phyloP scores from a whole-genome alignment of 2,113 vertebrate genomes.

The Sturnira hondurensis region DNA sequence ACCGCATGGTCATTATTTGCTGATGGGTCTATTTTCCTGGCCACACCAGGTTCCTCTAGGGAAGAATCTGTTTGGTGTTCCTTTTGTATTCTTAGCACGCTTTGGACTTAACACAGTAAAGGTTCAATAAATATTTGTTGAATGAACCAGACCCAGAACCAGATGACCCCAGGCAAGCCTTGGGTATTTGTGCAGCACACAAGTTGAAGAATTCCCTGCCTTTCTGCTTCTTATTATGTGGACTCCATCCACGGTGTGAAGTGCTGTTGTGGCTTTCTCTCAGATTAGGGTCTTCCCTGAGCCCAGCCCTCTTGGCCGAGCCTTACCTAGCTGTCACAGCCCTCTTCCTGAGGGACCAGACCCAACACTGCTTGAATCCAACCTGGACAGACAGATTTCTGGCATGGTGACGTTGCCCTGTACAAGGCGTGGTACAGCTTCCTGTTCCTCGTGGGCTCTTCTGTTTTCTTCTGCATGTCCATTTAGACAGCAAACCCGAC shows the following conservation, averaged over 20 bases:
- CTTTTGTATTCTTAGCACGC: background rate
- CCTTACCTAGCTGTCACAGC: background rate
- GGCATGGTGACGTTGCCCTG: background rate
- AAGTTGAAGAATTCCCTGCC: background rate
- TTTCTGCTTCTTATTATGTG: background rate
- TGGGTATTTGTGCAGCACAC: background rate
- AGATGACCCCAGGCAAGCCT: background rate
- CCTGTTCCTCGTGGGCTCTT: background rate
- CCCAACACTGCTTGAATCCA: background rate
- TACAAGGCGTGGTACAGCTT: background rate
- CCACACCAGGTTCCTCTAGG: background rate
- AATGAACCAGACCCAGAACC: background rate
- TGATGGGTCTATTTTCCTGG: background rate
- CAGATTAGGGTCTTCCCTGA: background rate
- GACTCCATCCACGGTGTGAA: background rate
- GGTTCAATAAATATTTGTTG: conserved; percentile 23
- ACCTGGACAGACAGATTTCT: background rate
- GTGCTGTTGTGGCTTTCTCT: background rate
- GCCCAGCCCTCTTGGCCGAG: background rate
- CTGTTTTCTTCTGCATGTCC: background rate
- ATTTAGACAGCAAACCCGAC: background rate
- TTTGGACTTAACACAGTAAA: background rate
- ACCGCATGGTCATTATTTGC: background rate
- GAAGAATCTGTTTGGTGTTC: background rate
- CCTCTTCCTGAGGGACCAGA: background rate